Percentiles rank a stretch among this genome's conserved stretches.
phyloP scores from a whole-genome alignment of 2,888 invertebrate genomes.

The Drosophila macrothrix region DNA sequence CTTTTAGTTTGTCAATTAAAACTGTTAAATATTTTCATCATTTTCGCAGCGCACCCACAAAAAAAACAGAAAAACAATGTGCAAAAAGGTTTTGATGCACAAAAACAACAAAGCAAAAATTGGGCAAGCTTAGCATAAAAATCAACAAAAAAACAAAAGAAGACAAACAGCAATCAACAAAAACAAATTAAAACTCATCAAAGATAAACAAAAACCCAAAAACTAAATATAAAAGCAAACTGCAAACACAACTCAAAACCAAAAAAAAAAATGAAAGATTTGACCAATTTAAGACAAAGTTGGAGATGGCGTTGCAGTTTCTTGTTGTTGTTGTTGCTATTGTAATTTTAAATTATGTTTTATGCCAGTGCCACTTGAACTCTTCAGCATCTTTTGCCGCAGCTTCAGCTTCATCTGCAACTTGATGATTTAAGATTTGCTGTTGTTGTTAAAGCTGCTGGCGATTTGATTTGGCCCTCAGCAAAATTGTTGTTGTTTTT shows the following conservation, averaged over 20 bases:
- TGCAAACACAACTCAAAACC: neutral
- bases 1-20: conserved; percentile 12
- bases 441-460: conserved; percentile 14
- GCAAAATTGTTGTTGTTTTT: conserved; percentile 15
- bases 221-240: conserved; percentile 10
- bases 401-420: conserved; percentile 12
- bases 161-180: conserved; percentile 47
- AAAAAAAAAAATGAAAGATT: conserved; percentile 32
- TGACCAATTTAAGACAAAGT: conserved; percentile 70
- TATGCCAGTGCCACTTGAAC: conserved; percentile 67
- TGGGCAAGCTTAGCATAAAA: conserved; percentile 40
- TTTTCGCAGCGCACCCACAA: conserved; percentile 20
- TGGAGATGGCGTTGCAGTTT: conserved; percentile 41
- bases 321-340: conserved; percentile 9
- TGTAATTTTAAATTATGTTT: conserved; percentile 52
- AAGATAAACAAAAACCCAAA: conserved; percentile 34
- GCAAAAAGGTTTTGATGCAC: conserved; percentile 32
- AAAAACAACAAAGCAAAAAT: conserved; percentile 24
- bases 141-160: conserved; percentile 19
- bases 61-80: conserved; percentile 6
- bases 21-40: conserved; percentile 11
- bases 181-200: conserved; percentile 53
- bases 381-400: conserved; percentile 34
- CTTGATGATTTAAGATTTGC: conserved; percentile 29
- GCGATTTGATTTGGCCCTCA: conserved; percentile 50